A percentile compares a stretch with the other conserved stretches of the same genome.
These are phyloP conservation scores for Cylas formicarius DNA, from an alignment of 1,140 invertebrate genomes.

Conservation along the genomic window DNA sequence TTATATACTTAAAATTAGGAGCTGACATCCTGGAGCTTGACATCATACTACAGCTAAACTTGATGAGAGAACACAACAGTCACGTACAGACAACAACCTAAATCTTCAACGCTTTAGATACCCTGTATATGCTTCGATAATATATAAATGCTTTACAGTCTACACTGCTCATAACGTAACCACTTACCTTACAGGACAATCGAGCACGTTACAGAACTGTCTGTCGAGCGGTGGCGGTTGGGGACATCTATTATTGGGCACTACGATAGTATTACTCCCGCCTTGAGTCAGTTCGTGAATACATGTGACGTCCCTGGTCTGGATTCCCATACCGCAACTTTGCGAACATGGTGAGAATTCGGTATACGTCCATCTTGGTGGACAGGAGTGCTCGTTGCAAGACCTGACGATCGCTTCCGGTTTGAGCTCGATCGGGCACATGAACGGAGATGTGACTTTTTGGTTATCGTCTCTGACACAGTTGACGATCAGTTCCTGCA, in stretches of 20 bases:
- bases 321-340: conserved; percentile 87
- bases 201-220: conserved; percentile 84
- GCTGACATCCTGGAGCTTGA: too few species aligned
- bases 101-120: too few species aligned
- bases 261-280: conserved; percentile 75
- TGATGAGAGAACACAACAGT: too few species aligned
- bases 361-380: conserved; percentile 80
- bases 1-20: too few species aligned
- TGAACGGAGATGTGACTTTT: conserved; percentile 72
- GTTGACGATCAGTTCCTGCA: conserved; percentile 84
- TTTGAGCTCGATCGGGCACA: conserved; percentile 74
- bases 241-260: conserved; percentile 84
- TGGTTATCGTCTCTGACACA: conserved; percentile 82
- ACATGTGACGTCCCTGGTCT: conserved; percentile 80
- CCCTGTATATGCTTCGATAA: too few species aligned
- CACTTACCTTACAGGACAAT: conserved; percentile 63
- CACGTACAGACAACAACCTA: too few species aligned
- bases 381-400: conserved; percentile 90
- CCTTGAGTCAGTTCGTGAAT: conserved; percentile 87
- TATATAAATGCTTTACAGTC: background rate
- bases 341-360: conserved; percentile 80
- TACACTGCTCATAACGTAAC: background rate
- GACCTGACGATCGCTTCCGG: conserved; percentile 82
- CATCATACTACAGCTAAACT: too few species aligned
- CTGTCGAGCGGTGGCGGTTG: conserved; percentile 76